A percentile compares a stretch with the other conserved stretches of the same genome.
Conservation (phyloP, 1,140 invertebrate species). For the Tetragnatha versicolor region DNA sequence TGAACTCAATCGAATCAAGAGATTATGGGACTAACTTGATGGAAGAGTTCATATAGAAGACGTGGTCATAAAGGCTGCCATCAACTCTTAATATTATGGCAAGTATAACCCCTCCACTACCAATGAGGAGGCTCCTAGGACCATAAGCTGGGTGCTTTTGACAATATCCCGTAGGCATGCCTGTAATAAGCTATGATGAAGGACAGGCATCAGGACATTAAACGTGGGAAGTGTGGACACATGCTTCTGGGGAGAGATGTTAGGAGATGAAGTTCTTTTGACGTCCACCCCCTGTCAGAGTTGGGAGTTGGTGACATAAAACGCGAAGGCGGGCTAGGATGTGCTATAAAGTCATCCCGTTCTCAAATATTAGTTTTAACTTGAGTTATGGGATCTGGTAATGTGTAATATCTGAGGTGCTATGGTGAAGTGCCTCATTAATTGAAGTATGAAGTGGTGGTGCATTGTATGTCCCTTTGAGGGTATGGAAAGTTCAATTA, state of each 20-base stretch:
- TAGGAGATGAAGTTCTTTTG: neutral
- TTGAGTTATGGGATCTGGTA: no score
- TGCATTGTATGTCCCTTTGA: no score
- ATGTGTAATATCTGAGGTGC: no score
- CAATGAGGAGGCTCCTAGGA: constrained; percentile 6
- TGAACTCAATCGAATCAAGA: constrained; percentile 45
- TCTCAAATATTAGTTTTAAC: no score
- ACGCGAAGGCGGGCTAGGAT: neutral
- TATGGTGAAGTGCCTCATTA: no score
- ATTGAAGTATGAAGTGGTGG: no score
- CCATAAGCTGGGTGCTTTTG: constrained; percentile 9
- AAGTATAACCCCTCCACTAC: constrained; percentile 21
- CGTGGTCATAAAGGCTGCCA: constrained; percentile 38
- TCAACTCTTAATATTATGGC: constrained; percentile 49
- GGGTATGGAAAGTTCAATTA: no score
- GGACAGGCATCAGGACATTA: constrained; percentile 20
- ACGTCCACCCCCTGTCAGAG: neutral
- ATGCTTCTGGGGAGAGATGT: neutral
- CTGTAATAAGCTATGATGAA: constrained; percentile 23
- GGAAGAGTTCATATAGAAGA: constrained; percentile 34
- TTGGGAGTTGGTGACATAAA: constrained; percentile 5
- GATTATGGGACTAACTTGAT: constrained; percentile 13
- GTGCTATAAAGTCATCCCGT: no score
- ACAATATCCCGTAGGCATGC: constrained; percentile 17
- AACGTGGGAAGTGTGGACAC: neutral